phyloP scores from a whole-genome alignment of 2,797 vertebrate species.

The Paramormyrops hopkinsi region DNA sequence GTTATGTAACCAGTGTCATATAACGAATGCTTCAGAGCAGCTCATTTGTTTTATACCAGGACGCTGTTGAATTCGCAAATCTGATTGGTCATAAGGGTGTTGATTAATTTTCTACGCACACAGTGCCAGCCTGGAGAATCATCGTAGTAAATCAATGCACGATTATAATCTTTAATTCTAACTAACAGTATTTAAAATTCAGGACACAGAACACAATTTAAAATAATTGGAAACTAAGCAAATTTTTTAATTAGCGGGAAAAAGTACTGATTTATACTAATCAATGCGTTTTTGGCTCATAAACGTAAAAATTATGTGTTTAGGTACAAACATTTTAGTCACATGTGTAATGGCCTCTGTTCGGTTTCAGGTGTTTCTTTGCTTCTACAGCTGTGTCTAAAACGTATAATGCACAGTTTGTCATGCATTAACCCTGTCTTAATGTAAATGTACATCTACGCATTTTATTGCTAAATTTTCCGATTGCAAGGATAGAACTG shows the following conservation, averaged over 20 bases:
- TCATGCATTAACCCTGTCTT: neutral
- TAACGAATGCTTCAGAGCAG: neutral
- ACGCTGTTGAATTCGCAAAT: neutral
- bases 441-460: neutral
- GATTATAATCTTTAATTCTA: neutral
- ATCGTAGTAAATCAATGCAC: neutral
- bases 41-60: neutral
- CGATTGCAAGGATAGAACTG: neutral
- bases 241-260: neutral
- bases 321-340: neutral
- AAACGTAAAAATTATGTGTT: neutral
- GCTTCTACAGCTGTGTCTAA: neutral
- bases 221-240: neutral
- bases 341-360: neutral
- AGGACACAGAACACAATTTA: neutral
- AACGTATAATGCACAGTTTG: neutral
- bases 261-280: neutral
- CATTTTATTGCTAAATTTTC: neutral
- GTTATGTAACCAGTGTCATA: neutral
- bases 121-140: neutral
- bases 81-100: neutral
- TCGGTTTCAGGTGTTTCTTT: neutral
- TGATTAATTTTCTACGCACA: neutral
- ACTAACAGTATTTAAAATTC: neutral
- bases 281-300: neutral